These are phyloP conservation scores for Nezara viridula DNA, from an alignment of 2,888 invertebrate genomes.

Conservation along the genomic window DNA sequence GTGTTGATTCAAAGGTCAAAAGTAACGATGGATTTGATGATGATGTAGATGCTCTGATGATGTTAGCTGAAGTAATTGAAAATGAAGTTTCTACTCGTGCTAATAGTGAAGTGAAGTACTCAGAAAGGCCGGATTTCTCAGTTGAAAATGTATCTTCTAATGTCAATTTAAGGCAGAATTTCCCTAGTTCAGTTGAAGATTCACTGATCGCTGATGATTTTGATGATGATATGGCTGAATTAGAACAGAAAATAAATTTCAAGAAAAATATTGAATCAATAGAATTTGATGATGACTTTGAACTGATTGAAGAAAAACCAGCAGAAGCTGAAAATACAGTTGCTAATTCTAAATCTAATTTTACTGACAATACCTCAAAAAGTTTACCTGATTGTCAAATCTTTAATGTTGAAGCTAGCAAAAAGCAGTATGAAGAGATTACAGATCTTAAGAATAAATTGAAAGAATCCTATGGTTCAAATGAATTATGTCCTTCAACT, in stretches of 20 bases:
- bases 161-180: background rate
- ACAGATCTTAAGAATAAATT: constrained; percentile 50
- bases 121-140: background rate
- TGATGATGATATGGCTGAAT: constrained; percentile 15
- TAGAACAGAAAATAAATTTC: constrained; percentile 34
- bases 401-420: background rate
- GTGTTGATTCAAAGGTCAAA: background rate
- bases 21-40: constrained; percentile 63
- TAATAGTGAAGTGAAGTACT: background rate
- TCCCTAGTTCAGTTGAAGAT: background rate
- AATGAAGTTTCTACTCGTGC: constrained; percentile 54
- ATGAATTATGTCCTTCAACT: background rate
- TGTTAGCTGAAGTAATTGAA: constrained; percentile 64
- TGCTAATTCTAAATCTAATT: background rate
- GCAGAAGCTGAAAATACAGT: constrained; percentile 3
- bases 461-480: constrained; percentile 43
- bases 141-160: background rate
- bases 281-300: constrained; percentile 58
- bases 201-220: background rate
- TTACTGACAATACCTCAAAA: background rate
- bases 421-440: constrained; percentile 6
- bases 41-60: constrained; percentile 64
- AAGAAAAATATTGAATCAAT: constrained; percentile 3
- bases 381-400: background rate
- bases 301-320: constrained; percentile 49